These are phyloP conservation scores for Mirounga angustirostris DNA, from an alignment of 2,113 vertebrate genomes.

Conservation along the genomic window DNA sequence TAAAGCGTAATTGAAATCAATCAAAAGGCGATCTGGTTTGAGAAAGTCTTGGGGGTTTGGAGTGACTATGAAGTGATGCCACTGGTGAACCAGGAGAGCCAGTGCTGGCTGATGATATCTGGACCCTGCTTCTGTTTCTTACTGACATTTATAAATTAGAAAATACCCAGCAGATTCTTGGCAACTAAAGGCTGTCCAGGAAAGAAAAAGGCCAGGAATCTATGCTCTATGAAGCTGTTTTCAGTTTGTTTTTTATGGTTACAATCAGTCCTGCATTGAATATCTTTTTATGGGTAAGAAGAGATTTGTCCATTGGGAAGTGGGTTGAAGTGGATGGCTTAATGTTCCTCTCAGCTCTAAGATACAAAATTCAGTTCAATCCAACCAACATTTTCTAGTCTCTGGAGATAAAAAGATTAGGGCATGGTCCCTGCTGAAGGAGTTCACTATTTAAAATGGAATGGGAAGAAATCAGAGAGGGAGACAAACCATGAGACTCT, in stretches of 20 bases:
- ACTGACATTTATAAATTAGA: neutral
- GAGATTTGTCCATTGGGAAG: neutral
- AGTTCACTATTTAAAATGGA: neutral
- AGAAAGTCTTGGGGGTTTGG: neutral
- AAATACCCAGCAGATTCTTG: neutral
- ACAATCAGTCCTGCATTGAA: neutral
- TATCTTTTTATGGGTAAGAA: neutral
- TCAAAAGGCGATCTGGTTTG: neutral
- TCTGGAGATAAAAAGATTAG: neutral
- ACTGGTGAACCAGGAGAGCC: neutral
- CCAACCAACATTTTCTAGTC: neutral
- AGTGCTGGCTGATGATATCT: neutral
- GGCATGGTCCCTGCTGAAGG: neutral
- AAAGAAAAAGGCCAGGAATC: neutral
- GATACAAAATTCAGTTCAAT: neutral
- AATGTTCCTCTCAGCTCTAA: neutral
- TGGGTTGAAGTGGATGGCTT: slow-evolving; percentile 9
- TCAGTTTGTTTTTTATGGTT: slow-evolving; percentile 17
- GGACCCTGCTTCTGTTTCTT: neutral
- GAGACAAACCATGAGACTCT: neutral
- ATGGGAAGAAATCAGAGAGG: neutral
- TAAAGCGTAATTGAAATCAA: neutral
- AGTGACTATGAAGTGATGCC: neutral
- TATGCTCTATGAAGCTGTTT: neutral
- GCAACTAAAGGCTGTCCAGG: neutral